Evolutionary conservation across 53 echinoderm and acorn worm species (phyloP).

Genomic region (Echinarachnius parma): DNA sequence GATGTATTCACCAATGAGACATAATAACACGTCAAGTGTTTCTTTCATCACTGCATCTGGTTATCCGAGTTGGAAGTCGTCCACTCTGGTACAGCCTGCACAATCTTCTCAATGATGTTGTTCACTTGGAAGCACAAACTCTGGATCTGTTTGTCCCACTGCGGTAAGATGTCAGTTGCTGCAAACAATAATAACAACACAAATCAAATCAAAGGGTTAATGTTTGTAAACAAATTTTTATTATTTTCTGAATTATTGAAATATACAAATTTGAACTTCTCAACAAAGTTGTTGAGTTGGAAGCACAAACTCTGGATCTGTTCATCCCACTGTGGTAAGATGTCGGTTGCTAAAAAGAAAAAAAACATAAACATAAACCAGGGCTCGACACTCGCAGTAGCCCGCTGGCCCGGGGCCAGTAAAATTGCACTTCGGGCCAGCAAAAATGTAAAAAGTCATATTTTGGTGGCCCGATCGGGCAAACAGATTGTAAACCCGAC

Average conservation of each 20-base stretch:
- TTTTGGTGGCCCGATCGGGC: too few species aligned
- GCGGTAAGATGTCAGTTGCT: conserved; percentile 87
- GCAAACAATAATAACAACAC: not conserved
- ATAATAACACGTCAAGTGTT: not conserved
- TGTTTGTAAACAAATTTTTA: too few species aligned
- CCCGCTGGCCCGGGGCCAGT: too few species aligned
- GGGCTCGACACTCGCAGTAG: too few species aligned
- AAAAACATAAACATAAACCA: too few species aligned
- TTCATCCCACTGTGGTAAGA: conserved; percentile 95
- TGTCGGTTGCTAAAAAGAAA: conserved; percentile 65
- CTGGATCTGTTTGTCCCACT: conserved; percentile 99
- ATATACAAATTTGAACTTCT: too few species aligned
- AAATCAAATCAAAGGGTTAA: too few species aligned
- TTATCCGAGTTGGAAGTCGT: conserved; percentile 65
- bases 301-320: conserved; percentile 90
- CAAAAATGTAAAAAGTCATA: too few species aligned
- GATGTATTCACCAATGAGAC: too few species aligned
- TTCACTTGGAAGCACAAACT: conserved; percentile 85
- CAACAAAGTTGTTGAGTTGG: conserved; percentile 91
- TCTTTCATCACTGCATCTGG: conserved; percentile 72
- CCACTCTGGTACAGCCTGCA: conserved; percentile 91
- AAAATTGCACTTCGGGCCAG: too few species aligned
- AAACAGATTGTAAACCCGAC: too few species aligned
- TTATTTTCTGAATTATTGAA: too few species aligned
- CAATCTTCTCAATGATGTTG: conserved; percentile 95